phyloP scores from a whole-genome alignment of 64 coral and sea anemone genomes.

The Montipora cactus region DNA sequence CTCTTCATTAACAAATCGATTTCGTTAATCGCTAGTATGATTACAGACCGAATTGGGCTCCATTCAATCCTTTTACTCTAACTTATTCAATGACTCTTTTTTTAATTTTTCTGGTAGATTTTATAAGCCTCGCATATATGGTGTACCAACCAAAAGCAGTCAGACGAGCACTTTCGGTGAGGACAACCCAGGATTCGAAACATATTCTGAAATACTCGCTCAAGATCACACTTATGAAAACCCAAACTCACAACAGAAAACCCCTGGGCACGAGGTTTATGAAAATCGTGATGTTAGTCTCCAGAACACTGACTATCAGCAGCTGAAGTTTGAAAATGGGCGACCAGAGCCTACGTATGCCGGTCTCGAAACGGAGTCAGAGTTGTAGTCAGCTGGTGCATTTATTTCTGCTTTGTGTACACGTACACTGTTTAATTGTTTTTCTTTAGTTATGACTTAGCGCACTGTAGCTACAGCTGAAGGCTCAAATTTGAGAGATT shows the following conservation, averaged over 20 bases:
- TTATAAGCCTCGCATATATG: not conserved
- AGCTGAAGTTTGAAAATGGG: not conserved
- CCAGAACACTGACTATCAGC: not conserved
- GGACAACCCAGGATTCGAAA: not conserved
- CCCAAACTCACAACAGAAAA: not conserved
- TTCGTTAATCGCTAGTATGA: no score
- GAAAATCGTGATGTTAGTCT: not conserved
- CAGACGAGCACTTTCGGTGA: not conserved
- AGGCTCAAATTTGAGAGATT: no score
- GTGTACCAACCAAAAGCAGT: not conserved
- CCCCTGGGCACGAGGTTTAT: not conserved
- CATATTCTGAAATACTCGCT: not conserved
- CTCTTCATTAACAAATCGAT: no score
- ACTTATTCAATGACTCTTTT: not conserved
- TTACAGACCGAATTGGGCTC: not conserved
- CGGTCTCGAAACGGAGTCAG: not conserved
- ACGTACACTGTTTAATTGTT: not conserved
- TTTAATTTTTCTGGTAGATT: not conserved
- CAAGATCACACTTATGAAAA: not conserved
- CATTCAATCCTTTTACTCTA: no score
- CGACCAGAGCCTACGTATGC: not conserved
- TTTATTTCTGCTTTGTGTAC: not conserved
- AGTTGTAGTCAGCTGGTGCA: not conserved
- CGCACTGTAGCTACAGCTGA: not conserved
- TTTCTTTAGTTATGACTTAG: conserved; percentile 3